Conservation (phyloP, 2,113 vertebrate species). For the Heliornis fulica region DNA sequence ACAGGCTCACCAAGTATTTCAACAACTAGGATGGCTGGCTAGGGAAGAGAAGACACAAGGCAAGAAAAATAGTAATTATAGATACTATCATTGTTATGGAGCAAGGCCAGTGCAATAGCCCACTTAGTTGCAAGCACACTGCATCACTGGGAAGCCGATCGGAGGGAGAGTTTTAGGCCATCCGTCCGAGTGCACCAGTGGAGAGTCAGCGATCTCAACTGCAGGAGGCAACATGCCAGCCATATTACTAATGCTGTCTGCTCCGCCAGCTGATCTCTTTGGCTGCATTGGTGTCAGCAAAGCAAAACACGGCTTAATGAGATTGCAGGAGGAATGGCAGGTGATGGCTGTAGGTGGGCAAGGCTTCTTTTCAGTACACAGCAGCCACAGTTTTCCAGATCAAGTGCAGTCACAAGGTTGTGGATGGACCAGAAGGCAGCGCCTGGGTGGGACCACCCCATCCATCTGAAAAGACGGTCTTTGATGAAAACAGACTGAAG, state of each 20-base stretch:
- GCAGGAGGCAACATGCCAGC: slow-evolving; percentile 39
- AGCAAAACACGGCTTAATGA: background rate
- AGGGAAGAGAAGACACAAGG: background rate
- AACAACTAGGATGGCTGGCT: background rate
- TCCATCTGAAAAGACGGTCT: background rate
- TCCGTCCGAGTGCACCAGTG: background rate
- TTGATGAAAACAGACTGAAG: background rate
- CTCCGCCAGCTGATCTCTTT: slow-evolving; percentile 13
- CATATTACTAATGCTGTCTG: background rate
- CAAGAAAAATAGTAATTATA: slow-evolving; percentile 9
- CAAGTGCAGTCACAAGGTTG: background rate
- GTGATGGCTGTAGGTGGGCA: background rate
- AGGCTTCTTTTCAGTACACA: background rate
- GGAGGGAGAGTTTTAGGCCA: background rate
- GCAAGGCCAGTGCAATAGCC: background rate
- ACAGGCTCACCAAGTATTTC: background rate
- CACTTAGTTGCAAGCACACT: background rate
- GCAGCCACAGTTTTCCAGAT: background rate
- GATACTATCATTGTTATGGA: background rate
- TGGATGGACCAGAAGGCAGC: background rate
- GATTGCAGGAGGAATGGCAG: background rate
- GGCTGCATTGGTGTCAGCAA: background rate
- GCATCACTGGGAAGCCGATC: background rate
- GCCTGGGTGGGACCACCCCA: background rate
- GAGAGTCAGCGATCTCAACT: slow-evolving; percentile 38